Base-by-base conservation (phyloP, 2,888 invertebrate genomes). In the Gastracanthus pulcherrimus region DNA sequence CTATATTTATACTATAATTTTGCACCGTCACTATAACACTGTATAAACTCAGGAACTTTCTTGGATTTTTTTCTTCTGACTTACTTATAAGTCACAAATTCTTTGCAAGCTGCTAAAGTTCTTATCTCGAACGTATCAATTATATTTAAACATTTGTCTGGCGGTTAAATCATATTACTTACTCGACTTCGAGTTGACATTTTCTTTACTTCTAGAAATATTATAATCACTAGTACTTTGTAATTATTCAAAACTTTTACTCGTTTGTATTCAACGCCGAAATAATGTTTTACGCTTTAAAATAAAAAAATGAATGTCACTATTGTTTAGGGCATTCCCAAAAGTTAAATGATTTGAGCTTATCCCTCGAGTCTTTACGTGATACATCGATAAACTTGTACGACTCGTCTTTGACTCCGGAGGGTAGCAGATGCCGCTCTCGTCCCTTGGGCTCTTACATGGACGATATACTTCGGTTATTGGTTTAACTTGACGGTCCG, bases 311-410 rank as follows among this genome's bases (percentile, higher is more conserved):
- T 1, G 13, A 29, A 13, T 29, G 16, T 1, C 60, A 13, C 26
- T 38, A 19, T 31, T 31, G 3, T 26, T 31, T 16, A 23, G 34
- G 19, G n/a, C 26, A 38, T 66, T n/a, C 36, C 29, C 16, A 38
- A 71, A 76, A 70, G 58, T 70, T 55, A 19, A 72, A 45, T 34
- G 55, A 38, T 80, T 76, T 34, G 13, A 19, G 26, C 1, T n/a
- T 19, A 31, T 71, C 76, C 66, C 75, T 5, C 29, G 81, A 45
- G 80, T 34, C 34, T 66, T 75, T 41, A 55, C 60, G 36, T 48
- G 55, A 58, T 60, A 74, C 60, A 81, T 77, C 72, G 71, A 81
- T 81, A 76, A 81, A 72, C 76, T 67, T 74, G 38, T 55, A 11
- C 9, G 45, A 76, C 38, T 81, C 67, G 34, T 67, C 58, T 34